These are phyloP conservation scores for Meloe dianella DNA, from an alignment of 2,888 invertebrate species.

Conservation along the genomic window DNA sequence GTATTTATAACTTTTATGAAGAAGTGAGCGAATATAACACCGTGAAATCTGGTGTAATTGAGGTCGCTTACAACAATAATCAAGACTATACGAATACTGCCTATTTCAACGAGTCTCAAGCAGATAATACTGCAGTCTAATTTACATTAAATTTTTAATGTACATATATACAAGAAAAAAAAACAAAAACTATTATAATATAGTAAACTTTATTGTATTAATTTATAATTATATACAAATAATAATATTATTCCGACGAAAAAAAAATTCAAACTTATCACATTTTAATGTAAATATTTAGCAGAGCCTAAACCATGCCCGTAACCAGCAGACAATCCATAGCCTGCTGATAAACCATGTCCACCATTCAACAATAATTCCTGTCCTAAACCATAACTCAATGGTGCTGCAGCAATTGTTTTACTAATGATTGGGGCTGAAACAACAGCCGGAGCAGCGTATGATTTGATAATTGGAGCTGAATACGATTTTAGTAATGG, in stretches of 20 bases:
- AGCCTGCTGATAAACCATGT: slow-evolving; percentile 15
- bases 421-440: slow-evolving; percentile 21
- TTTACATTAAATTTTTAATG: not conserved
- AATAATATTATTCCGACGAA: not conserved
- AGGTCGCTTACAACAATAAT: slow-evolving; percentile 39
- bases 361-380: slow-evolving; percentile 13
- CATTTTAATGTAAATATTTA: slow-evolving; percentile 6
- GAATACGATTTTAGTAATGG: slow-evolving; percentile 32
- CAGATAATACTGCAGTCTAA: slow-evolving; percentile 46
- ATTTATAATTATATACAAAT: slow-evolving; percentile 16
- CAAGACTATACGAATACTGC: slow-evolving; percentile 17
- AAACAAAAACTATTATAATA: not conserved
- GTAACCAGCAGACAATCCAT: not conserved
- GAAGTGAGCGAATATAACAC: slow-evolving; percentile 48
- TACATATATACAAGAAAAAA: too few relatives aligned
- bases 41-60: slow-evolving; percentile 46
- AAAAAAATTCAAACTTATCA: not conserved
- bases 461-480: slow-evolving; percentile 33
- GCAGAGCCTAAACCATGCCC: slow-evolving; percentile 17
- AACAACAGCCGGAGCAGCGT: slow-evolving; percentile 9
- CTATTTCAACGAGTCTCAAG: slow-evolving; percentile 15
- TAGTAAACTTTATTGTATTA: slow-evolving; percentile 17
- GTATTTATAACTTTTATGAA: slow-evolving; percentile 46
- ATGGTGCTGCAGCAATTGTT: not conserved
- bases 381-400: not conserved